phyloP scores from a whole-genome alignment of 2,113 vertebrate genomes.

The Cyanoderma ruficeps region DNA sequence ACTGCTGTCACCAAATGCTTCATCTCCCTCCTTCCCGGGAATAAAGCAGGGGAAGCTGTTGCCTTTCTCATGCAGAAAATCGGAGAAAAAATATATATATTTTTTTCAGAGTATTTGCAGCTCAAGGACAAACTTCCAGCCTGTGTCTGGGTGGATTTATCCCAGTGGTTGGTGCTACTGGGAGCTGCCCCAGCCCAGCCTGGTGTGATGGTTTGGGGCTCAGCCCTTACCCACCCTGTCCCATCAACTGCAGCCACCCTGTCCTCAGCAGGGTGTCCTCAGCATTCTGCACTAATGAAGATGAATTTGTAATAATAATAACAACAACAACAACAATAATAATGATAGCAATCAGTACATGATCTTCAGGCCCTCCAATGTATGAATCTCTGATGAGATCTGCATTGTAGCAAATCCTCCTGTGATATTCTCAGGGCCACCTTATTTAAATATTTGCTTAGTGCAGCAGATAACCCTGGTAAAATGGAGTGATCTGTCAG shows the following conservation, averaged over 20 bases:
- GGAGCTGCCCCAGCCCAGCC: neutral
- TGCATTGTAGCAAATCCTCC: conserved; percentile 26
- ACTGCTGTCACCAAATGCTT: neutral
- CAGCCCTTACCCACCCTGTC: neutral
- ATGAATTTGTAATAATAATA: neutral
- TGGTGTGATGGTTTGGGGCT: neutral
- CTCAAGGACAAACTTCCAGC: neutral
- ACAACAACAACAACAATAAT: neutral
- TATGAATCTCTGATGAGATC: neutral
- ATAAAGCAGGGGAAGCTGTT: neutral
- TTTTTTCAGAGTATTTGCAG: neutral
- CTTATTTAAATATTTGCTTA: conserved; percentile 67
- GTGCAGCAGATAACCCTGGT: conserved; percentile 9
- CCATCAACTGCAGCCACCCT: neutral
- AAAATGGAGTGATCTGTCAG: conserved; percentile 44
- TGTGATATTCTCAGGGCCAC: neutral
- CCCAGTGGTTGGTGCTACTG: neutral
- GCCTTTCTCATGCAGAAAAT: neutral
- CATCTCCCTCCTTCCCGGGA: neutral
- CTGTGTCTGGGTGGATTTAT: neutral
- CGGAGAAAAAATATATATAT: neutral
- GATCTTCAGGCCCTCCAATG: neutral
- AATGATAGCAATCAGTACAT: neutral
- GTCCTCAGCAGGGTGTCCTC: neutral
- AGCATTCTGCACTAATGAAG: neutral